Evolutionary conservation across 1,140 invertebrate species (phyloP).

Genomic region (Berghia stephanieae): DNA sequence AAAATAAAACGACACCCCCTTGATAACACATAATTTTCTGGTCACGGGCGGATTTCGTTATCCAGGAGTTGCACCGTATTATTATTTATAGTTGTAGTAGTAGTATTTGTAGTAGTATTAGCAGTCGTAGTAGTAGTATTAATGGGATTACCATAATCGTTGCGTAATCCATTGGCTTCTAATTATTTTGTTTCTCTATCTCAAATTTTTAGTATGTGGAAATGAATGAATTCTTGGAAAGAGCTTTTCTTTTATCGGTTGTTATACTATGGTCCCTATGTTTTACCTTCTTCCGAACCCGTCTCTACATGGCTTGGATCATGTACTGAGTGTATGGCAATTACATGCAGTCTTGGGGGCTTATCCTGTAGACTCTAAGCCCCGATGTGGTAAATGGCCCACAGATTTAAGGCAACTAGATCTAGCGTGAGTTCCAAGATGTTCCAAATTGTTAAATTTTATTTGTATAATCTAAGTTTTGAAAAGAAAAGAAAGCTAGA

Average conservation of each 20-base stretch:
- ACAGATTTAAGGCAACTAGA: constrained; percentile 69
- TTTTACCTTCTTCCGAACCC: constrained; percentile 88
- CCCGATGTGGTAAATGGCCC: constrained; percentile 84
- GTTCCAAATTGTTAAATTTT: too few relatives aligned
- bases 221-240: constrained; percentile 61
- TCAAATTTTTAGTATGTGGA: constrained; percentile 63
- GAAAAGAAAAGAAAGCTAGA: too few relatives aligned
- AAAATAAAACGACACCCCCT: background rate
- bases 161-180: too few relatives aligned
- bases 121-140: too few relatives aligned
- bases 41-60: background rate
- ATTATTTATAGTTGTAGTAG: background rate
- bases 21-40: background rate
- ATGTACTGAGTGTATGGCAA: constrained; percentile 92
- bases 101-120: too few relatives aligned
- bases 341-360: constrained; percentile 87
- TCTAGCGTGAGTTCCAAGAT: constrained; percentile 54
- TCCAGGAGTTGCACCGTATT: background rate
- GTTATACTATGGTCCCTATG: constrained; percentile 84
- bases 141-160: background rate
- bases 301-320: constrained; percentile 88
- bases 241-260: constrained; percentile 76
- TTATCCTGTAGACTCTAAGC: constrained; percentile 79
- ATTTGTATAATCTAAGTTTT: too few relatives aligned
- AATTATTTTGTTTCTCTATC: constrained; percentile 32